Base-by-base conservation (phyloP, 1,140 invertebrate genomes). In the Dinoponera quadriceps region DNA sequence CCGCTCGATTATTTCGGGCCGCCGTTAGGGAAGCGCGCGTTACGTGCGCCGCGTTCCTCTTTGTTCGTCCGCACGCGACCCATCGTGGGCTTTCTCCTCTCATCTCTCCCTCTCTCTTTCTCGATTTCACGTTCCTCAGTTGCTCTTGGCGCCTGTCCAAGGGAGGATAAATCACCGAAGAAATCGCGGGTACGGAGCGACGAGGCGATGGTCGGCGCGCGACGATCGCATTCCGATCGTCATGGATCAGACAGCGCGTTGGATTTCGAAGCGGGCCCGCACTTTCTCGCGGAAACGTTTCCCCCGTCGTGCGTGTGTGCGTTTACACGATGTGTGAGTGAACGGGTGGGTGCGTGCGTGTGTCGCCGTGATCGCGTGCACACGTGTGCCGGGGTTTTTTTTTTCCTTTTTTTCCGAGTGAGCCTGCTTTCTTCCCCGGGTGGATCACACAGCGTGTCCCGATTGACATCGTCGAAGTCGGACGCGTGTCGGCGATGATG, bases 101-200 rank as follows among this genome's bases (percentile, higher is more conserved):
- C 11, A 1, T 9, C 38, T 44, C 38, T 44, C 33, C 7, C 33
- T 44, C 63, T 86, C 71, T 54, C 77, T 75, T 57, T 71, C 60
- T 83, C 44, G n/a, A 16, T 38, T 22, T 51, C 29, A 13, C 68
- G 48, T 38, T 75, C 20, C 33, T n/a, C 65, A 55, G 33, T 49
- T 38, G 55, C 75, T 14, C 22, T 49, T 85, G 83, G 78, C 83
- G 68, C 13, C 3, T 33, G 20, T 65, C 65, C 83, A 85, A n/a
- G n/a, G n/a, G 69, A 22, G 2, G 11, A 51, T 25, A 68, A 62
- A 74, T 82, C 48, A 33, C 54, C 33, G 27, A 82, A 44, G 44
- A 68, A 69, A 73, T 65, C 57, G 38, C 22, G 60, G 13, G 68
- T 55, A 33, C 29, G 18, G 5, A 48, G 22, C 51, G 27, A 78